These are phyloP conservation scores for Heteropelma amictum DNA, from an alignment of 2,888 invertebrate genomes.

Conservation along the genomic window DNA sequence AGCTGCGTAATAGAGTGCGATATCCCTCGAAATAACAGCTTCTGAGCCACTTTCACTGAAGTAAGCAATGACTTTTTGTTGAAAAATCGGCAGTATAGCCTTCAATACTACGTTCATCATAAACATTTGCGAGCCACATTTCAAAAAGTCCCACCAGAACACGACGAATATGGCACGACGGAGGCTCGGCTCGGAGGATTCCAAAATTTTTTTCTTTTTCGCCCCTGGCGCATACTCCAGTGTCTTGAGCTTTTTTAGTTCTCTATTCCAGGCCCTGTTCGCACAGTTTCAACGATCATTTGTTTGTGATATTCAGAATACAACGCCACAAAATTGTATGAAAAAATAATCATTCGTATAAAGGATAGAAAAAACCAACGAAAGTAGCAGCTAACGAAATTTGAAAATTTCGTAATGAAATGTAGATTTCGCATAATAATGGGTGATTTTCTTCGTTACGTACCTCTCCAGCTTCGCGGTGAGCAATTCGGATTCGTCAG, in stretches of 20 bases:
- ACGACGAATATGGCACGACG: slow-evolving; percentile 75
- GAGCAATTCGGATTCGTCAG: slow-evolving; percentile 70
- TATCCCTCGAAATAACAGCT: slow-evolving; percentile 66
- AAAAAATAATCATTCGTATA: no score
- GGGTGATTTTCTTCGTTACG: not conserved
- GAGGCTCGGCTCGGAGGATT: slow-evolving; percentile 74
- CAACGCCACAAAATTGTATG: no score
- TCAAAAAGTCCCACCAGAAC: slow-evolving; percentile 72
- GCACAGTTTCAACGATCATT: no score
- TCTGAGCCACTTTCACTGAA: slow-evolving; percentile 52
- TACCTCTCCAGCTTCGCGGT: slow-evolving; percentile 70
- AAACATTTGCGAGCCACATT: slow-evolving; percentile 46
- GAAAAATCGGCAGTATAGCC: slow-evolving; percentile 61
- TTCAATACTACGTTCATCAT: slow-evolving; percentile 48
- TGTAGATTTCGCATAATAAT: not conserved
- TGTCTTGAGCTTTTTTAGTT: slow-evolving; percentile 66
- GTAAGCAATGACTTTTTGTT: slow-evolving; percentile 65
- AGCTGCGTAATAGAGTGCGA: slow-evolving; percentile 66
- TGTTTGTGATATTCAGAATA: no score
- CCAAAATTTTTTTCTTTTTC: slow-evolving; percentile 29
- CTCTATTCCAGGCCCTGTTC: slow-evolving; percentile 76
- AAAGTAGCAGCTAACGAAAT: no score
- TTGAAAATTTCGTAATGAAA: no score
- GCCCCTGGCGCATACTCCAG: slow-evolving; percentile 24
- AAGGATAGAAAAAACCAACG: no score